Percentiles rank a stretch among this genome's conserved stretches.
Evolutionary conservation across 1,140 invertebrate genomes (phyloP).

Genomic region (Carcinoscorpius rotundicauda): DNA sequence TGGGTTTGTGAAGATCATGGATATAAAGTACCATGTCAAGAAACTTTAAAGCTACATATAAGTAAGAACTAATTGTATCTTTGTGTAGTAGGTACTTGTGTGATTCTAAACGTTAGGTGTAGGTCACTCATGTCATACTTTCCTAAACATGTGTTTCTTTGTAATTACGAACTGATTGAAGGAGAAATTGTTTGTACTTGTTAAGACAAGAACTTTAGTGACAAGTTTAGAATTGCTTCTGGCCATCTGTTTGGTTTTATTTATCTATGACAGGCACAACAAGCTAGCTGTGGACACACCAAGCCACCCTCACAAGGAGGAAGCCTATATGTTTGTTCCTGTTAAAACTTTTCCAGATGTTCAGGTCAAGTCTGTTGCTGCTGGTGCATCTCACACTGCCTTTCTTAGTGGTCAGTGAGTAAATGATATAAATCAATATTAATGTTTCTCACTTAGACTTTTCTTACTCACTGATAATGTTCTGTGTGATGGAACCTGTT

Average conservation of each 20-base stretch:
- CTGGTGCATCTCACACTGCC: slow-evolving; percentile 34
- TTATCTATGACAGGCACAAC: slow-evolving; percentile 28
- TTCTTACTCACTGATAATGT: background rate
- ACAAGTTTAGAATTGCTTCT: too few relatives aligned
- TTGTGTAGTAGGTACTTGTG: background rate
- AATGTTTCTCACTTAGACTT: background rate
- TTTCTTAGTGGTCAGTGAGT: slow-evolving; percentile 29
- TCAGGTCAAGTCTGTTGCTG: slow-evolving; percentile 27
- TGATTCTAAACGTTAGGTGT: slow-evolving; percentile 2
- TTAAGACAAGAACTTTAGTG: too few relatives aligned
- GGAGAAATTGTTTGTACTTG: too few relatives aligned
- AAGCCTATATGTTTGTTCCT: slow-evolving; percentile 28
- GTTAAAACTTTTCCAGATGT: slow-evolving; percentile 25
- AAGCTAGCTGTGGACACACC: slow-evolving; percentile 31
- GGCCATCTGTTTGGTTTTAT: too few relatives aligned
- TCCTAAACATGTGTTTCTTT: background rate
- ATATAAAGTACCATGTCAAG: too few relatives aligned
- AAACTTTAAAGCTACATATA: too few relatives aligned
- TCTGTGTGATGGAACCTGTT: slow-evolving; percentile 9
- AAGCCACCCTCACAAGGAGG: slow-evolving; percentile 26
- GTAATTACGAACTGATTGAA: too few relatives aligned
- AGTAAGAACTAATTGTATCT: too few relatives aligned
- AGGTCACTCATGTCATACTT: background rate
- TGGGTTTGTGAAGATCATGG: too few relatives aligned
- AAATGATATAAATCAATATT: background rate